Evolutionary conservation across 2,888 invertebrate genomes (phyloP), one percentile per base, ranked within the genome.

Genomic region (Malthinus seriepunctatus): DNA sequence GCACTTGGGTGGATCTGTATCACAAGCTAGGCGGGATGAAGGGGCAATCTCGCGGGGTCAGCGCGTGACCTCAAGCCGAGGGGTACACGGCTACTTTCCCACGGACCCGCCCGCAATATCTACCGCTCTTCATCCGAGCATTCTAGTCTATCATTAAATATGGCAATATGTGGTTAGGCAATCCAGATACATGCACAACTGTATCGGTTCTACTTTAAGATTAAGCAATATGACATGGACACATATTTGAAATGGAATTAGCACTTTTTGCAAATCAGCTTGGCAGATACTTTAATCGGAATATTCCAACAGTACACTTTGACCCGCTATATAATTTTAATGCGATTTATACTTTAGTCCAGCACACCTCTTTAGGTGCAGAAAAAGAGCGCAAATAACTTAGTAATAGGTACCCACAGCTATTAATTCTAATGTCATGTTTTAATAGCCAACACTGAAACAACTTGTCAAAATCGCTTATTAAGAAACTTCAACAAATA

Each of bases 31-130:
- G 62, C 64, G 67, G 66, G 66, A 67, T 51, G 64, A 64, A 66
- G 69, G 66, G 68, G 61, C 56, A 63, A 63, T 69, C 69, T 67
- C 66, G 73, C 70, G 76, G 76, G 78, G 77, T 78, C 77, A 78
- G 71, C 77, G 75, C 76, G 77, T 78, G 78, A 79, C 78, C 79
- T 78, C 78, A 77, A 77, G 78, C 77, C 77, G 76, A 78, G 78
- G 78, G 78, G 78, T 78, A 78, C 77, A 74, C 78, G 75, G 78
- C 78, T 76, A 79, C 79, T 79, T 79, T 79, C 79, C 78, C 79
- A 79, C 78, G 78, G 77, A 77, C 73, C 77, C 78, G 78, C 78
- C 77, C 78, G 78, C 78, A 74, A 76, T 78, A 78, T 78, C 78
- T 77, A 75, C 76, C 78, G 77, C 78, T 78, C 78, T 77, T 78